Evolutionary conservation across 2,113 vertebrate species (phyloP), one percentile per base, ranked within the genome.

Genomic region (Grammomys dolichurus): DNA sequence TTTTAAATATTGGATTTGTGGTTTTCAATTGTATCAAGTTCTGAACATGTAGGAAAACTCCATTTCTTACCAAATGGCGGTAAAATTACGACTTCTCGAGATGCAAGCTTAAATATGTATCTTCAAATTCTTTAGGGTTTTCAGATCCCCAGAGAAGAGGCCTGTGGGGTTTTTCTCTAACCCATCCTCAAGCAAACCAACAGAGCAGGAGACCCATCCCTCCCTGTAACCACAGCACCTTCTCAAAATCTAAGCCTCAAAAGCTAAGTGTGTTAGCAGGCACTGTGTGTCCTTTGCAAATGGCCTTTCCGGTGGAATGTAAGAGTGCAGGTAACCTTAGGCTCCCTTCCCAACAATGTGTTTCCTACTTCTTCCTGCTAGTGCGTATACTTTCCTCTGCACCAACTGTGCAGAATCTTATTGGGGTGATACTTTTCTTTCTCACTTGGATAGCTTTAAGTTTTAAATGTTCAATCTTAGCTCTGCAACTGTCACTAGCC

Each of bases 1-100:
- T 78, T 95, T 95, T 60, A 92, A 89, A 77, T 82, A 94, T 40
- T 63, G 75, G 58, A 67, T 33, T 91, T 82, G 69, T 0, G 51
- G 77, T 70, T 94, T 84, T 43, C 89, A 90, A 93, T 73, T 87
- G 40, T 46, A 65, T 40, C 36, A 91, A 81, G 17, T 85, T 87
- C 14, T 80, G 36, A 90, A 77, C 5, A 92, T 85, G 36, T 51
- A 12, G 24, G 9, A 36, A 75, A 93, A 93, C 33, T 26, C 6
- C 69, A 13, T 78, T 89, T 93, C 87, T 81, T n/a, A 17, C 31
- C 28, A 89, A 78, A 33, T 9, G 9, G 88, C 28, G 7, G 40
- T 69, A 40, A 33, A 69, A 2, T 17, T 69, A 10, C 80, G 88
- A 43, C 48, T 78, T 89, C 70, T 10, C 22, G 9, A 87, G 36